Evolutionary conservation across 2,113 vertebrate species (phyloP).

Genomic region (Nesogale talazaci): DNA sequence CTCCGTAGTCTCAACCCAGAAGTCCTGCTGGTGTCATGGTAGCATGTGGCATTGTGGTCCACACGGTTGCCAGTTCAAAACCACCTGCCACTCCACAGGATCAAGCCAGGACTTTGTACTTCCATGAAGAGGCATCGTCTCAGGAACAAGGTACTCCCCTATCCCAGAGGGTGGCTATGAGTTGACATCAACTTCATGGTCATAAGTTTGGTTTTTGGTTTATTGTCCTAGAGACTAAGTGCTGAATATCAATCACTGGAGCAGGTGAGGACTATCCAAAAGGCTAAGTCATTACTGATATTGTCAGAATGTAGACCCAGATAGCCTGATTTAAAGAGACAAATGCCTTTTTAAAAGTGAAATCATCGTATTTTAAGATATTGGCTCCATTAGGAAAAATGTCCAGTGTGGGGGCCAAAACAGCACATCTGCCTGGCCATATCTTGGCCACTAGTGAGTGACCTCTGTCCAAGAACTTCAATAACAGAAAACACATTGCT

Average conservation of each 20-base stretch:
- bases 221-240: neutral
- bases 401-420: neutral
- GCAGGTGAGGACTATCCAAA: neutral
- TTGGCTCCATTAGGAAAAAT: slow-evolving; percentile 21
- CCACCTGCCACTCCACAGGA: too few relatives aligned
- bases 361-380: slow-evolving; percentile 46
- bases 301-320: neutral
- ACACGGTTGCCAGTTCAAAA: too few relatives aligned
- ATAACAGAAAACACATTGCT: slow-evolving; percentile 42
- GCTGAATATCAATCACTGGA: neutral
- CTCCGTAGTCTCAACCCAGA: neutral
- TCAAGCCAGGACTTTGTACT: too few relatives aligned
- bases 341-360: neutral
- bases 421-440: slow-evolving; percentile 16
- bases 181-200: too few relatives aligned
- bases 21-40: too few relatives aligned
- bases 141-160: too few relatives aligned
- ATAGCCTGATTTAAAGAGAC: neutral
- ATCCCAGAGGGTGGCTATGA: too few relatives aligned
- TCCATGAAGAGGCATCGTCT: too few relatives aligned
- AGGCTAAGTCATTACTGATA: neutral
- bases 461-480: neutral
- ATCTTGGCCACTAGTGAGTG: neutral
- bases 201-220: too few relatives aligned
- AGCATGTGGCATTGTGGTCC: too few relatives aligned